These are phyloP conservation scores for Syrista parreyssii DNA, from an alignment of 2,888 invertebrate genomes.

Conservation along the genomic window DNA sequence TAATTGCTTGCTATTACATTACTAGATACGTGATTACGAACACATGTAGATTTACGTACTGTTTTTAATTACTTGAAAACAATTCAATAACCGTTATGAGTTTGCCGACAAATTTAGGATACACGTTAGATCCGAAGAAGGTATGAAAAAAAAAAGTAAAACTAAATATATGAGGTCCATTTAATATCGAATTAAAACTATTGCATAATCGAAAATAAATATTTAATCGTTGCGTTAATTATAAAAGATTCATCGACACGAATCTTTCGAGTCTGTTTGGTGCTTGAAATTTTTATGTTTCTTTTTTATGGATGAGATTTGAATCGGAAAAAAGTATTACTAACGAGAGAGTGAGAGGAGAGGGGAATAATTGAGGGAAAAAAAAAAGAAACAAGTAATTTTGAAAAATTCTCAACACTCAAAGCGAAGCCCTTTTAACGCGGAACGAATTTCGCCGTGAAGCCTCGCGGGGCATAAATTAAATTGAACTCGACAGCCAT, in stretches of 20 bases:
- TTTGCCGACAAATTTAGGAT: not conserved
- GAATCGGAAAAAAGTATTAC: no score
- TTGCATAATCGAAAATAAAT: not conserved
- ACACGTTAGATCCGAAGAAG: not conserved
- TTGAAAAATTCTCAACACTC: not conserved
- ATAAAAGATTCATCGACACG: not conserved
- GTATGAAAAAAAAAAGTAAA: not conserved
- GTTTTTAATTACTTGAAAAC: not conserved
- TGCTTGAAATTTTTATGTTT: not conserved
- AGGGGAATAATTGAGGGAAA: not conserved
- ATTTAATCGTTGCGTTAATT: not conserved
- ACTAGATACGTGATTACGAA: not conserved
- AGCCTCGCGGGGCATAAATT: constrained; percentile 29
- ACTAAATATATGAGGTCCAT: not conserved
- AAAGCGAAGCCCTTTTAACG: constrained; percentile 23
- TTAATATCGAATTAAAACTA: not conserved
- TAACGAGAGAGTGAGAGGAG: not conserved
- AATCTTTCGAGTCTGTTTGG: not conserved
- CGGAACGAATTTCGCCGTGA: constrained; percentile 34
- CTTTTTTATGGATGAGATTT: no score
- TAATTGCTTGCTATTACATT: not conserved
- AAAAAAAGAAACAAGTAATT: not conserved
- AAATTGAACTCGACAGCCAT: constrained; percentile 25
- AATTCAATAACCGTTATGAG: not conserved
- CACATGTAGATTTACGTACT: not conserved